Percentiles rank a stretch among this genome's conserved stretches.
Conservation (phyloP, 92 coral and sea anemone species). For the Phymanthus crucifer region DNA sequence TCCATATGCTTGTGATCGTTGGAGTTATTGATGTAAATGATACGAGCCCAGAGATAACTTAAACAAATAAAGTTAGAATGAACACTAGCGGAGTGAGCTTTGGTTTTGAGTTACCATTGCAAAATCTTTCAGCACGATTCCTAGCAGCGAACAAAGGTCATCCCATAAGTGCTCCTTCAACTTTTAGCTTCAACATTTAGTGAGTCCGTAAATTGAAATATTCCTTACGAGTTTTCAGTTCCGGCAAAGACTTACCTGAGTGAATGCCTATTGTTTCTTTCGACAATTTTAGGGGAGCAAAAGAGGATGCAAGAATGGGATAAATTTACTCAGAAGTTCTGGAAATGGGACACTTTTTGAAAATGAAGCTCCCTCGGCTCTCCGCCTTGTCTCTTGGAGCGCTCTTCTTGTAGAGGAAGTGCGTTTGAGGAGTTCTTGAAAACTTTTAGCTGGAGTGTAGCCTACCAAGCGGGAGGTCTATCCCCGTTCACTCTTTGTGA, state of each 20-base stretch:
- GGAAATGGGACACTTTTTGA: background rate
- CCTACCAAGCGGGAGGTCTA: conserved; percentile 5
- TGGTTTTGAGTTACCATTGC: conserved; percentile 13
- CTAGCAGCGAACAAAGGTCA: conserved; percentile 16
- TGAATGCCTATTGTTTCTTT: no score
- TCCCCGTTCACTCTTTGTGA: background rate
- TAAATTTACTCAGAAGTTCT: background rate
- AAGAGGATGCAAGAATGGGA: no score
- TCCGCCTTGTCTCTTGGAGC: background rate
- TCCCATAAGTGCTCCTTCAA: background rate
- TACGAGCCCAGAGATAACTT: background rate
- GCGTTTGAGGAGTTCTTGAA: background rate
- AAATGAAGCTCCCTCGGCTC: background rate
- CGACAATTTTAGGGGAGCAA: no score
- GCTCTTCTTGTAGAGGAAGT: background rate
- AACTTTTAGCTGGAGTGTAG: background rate
- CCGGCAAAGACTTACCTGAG: background rate
- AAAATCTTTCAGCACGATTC: conserved; percentile 27
- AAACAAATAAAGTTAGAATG: conserved; percentile 4
- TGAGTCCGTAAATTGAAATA: background rate
- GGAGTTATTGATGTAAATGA: background rate
- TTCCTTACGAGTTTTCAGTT: background rate
- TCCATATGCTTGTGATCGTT: background rate
- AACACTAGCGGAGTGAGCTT: background rate
- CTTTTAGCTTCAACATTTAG: background rate